Base-by-base conservation (phyloP, 2,797 vertebrate species). In the Pangasius djambal region DNA sequence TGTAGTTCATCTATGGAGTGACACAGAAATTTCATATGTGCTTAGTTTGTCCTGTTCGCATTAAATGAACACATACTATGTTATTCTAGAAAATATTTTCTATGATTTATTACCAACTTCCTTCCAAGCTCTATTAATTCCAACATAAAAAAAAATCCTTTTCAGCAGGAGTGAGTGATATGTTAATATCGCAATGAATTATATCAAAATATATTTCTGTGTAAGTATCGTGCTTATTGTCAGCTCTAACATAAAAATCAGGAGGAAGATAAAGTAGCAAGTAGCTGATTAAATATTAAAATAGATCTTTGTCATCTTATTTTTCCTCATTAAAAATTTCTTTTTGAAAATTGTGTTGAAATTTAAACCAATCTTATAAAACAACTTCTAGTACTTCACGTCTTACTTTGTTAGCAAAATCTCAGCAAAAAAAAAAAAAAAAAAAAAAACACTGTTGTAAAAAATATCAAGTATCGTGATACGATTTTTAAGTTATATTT, bases 361-460 rank as follows among this genome's bases (percentile, higher is more conserved):
- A 85, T 85, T 70, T 55, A 85, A 85, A 70, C 65, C 61, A 20
- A 83, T 83, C 25, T 83, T 25, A 65, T 16, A 40, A 44, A 63
- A 83, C 8, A 18, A n/a, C 37, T 20, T 67, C 4, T 34, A 40
- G 31, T 20, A 70, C 65, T 85, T 70, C 83, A 52, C 55, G n/a
- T 85, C 65, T 52, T 69, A 44, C 44, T 50, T 50, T 20, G 52
- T 20, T 70, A 55, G 18, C 48, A 70, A 69, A 31, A 50, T 67
- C n/a, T 69, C n/a, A 34, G 63, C 65, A 55, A 70, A 37, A 37
- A 37, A 37, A 37, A 83, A 37, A 37, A 37, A 37, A 83, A 1
- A 34, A 34, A 34, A 34, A 83, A 52, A 52, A 85, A 85, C 70
- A 85, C 83, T 85, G 83, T 70, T 25, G 1, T 59, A 37, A 34